phyloP scores from a whole-genome alignment of 2,888 invertebrate species.

The Rhodophaea formosa region DNA sequence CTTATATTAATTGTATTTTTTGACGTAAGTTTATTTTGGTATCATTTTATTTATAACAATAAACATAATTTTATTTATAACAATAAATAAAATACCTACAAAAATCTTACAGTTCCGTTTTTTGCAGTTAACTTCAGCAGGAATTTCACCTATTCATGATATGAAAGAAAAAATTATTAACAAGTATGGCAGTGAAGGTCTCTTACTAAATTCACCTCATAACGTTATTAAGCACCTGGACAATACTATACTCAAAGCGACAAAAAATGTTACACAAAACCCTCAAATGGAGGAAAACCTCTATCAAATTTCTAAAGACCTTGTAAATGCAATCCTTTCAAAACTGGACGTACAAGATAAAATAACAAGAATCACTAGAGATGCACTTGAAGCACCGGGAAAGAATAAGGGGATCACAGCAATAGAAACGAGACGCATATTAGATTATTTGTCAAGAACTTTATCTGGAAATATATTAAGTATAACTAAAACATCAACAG shows the following conservation, averaged over 20 bases:
- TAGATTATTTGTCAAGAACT: slow-evolving; percentile 73
- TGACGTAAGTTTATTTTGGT: neutral
- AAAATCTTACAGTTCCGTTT: neutral
- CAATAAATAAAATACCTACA: neutral
- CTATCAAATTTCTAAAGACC: slow-evolving; percentile 68
- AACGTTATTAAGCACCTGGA: slow-evolving; percentile 65
- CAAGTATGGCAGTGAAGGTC: slow-evolving; percentile 43
- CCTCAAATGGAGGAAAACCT: slow-evolving; percentile 68
- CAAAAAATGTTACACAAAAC: slow-evolving; percentile 70
- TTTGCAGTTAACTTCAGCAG: slow-evolving; percentile 47
- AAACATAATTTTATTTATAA: too few species aligned
- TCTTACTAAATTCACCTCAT: slow-evolving; percentile 55
- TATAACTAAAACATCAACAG: slow-evolving; percentile 69
- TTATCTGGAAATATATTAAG: slow-evolving; percentile 67
- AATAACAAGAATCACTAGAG: slow-evolving; percentile 70
- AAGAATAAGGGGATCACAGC: slow-evolving; percentile 72
- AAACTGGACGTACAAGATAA: slow-evolving; percentile 74
- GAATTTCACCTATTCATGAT: slow-evolving; percentile 71
- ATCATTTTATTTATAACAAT: too few species aligned
- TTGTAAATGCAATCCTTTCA: slow-evolving; percentile 67
- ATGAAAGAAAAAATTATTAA: slow-evolving; percentile 52
- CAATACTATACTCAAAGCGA: slow-evolving; percentile 55
- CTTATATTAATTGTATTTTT: neutral
- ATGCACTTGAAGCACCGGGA: slow-evolving; percentile 70
- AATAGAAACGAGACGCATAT: slow-evolving; percentile 70